Percentiles rank a stretch among this genome's conserved stretches.
Evolutionary conservation across 2,113 vertebrate species (phyloP).

Genomic region (Anarhynchus alexandrinus): DNA sequence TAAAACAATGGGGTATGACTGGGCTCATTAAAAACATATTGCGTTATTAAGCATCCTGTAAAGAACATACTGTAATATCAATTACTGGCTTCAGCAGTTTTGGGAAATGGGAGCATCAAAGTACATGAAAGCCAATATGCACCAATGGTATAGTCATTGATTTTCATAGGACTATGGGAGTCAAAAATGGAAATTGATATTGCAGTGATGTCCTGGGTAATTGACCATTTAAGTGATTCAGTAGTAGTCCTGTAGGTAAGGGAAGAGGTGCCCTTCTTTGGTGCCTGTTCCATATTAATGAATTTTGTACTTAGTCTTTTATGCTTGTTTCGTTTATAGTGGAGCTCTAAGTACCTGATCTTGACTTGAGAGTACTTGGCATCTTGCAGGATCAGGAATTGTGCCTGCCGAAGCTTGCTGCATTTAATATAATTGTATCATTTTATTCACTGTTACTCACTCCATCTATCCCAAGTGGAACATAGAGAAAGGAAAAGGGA

Average conservation of each 20-base stretch:
- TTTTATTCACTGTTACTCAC: slow-evolving; percentile 46
- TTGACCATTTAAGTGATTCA: slow-evolving; percentile 9
- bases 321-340: neutral
- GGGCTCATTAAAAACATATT: slow-evolving; percentile 39
- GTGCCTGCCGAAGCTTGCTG: slow-evolving; percentile 14
- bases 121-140: neutral
- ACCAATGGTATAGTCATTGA: slow-evolving; percentile 4
- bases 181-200: slow-evolving; percentile 40
- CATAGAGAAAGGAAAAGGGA: neutral
- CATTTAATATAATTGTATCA: slow-evolving; percentile 48
- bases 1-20: slow-evolving; percentile 37
- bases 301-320: neutral
- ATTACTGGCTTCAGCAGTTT: slow-evolving; percentile 33
- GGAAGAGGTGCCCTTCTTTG: slow-evolving; percentile 19
- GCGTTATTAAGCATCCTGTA: slow-evolving; percentile 4
- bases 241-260: neutral
- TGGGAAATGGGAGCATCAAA: neutral
- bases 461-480: slow-evolving; percentile 15
- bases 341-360: slow-evolving; percentile 23
- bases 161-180: slow-evolving; percentile 30
- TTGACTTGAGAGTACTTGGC: slow-evolving; percentile 24
- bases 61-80: slow-evolving; percentile 33
- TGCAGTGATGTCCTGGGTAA: slow-evolving; percentile 42
- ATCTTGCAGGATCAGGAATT: slow-evolving; percentile 18
- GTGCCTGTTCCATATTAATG: slow-evolving; percentile 18